phyloP scores from a whole-genome alignment of 2,113 vertebrate species.

The Brachirus orientalis region DNA sequence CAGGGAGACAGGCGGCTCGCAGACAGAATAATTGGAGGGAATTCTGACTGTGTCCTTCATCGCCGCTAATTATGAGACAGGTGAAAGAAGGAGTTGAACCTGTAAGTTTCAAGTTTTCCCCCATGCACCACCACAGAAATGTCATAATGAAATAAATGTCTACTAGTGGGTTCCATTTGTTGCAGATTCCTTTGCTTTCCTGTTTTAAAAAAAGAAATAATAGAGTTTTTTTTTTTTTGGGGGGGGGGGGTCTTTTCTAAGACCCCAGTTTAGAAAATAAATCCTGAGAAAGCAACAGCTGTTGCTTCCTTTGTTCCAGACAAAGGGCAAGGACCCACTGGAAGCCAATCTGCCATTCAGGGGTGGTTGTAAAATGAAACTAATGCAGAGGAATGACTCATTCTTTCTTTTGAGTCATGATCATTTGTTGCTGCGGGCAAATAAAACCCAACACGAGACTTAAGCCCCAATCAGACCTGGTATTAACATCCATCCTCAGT shows the following conservation, averaged over 20 bases:
- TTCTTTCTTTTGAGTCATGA: constrained; percentile 44
- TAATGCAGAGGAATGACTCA: constrained; percentile 39
- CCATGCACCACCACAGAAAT: constrained; percentile 34
- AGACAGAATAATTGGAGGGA: constrained; percentile 78
- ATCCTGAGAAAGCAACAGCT: constrained; percentile 95
- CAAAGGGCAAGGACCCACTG: constrained; percentile 76
- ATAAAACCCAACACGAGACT: constrained; percentile 24
- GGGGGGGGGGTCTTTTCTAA: no score
- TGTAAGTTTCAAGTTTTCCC: constrained; percentile 72
- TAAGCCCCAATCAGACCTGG: constrained; percentile 1
- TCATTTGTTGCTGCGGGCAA: constrained; percentile 57
- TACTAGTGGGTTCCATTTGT: constrained; percentile 57
- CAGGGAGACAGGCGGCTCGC: constrained; percentile 70
- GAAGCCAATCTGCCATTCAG: constrained; percentile 74
- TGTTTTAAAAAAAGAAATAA: constrained; percentile 67
- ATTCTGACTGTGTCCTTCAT: constrained; percentile 87
- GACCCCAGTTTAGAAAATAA: constrained; percentile 87
- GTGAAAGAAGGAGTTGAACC: constrained; percentile 73
- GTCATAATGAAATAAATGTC: constrained; percentile 52
- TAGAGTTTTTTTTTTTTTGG: constrained; percentile 73
- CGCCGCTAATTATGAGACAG: constrained; percentile 82
- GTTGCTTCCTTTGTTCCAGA: constrained; percentile 83
- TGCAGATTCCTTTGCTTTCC: constrained; percentile 82
- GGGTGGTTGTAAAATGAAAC: constrained; percentile 65
- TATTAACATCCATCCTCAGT: no score